Evolutionary conservation across 2,797 vertebrate genomes (phyloP).

Genomic region (Paratrypauchen microcephalus): DNA sequence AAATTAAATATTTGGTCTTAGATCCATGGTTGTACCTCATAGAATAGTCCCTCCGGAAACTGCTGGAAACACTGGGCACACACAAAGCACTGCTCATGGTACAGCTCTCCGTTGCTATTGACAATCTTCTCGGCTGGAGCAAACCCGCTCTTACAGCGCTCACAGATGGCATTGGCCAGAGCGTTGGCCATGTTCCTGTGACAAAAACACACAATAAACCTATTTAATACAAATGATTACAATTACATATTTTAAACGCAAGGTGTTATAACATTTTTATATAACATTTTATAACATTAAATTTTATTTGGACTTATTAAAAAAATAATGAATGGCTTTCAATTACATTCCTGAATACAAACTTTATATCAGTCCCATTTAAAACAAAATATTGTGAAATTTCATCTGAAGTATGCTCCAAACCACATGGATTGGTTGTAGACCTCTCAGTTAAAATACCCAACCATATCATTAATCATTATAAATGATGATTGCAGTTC

Average conservation of each 20-base stretch:
- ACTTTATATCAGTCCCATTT: too few relatives aligned
- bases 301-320: too few relatives aligned
- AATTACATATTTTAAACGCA: background rate
- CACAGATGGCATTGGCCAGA: conserved; percentile 92
- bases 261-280: too few relatives aligned
- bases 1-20: background rate
- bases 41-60: conserved; percentile 96
- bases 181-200: conserved; percentile 96
- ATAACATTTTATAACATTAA: too few relatives aligned
- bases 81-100: conserved; percentile 96
- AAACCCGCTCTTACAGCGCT: conserved; percentile 91
- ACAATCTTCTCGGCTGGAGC: conserved; percentile 94
- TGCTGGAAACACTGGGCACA: conserved; percentile 98
- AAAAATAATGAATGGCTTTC: too few relatives aligned
- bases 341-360: too few relatives aligned
- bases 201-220: background rate
- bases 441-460: too few relatives aligned
- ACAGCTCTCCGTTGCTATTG: conserved; percentile 96
- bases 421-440: too few relatives aligned
- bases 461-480: too few relatives aligned
- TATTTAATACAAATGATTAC: background rate
- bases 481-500: too few relatives aligned
- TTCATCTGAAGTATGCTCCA: too few relatives aligned
- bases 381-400: too few relatives aligned
- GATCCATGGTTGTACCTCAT: conserved; percentile 81